phyloP scores from a whole-genome alignment of 2,888 invertebrate species.

The Cephonodes hylas region DNA sequence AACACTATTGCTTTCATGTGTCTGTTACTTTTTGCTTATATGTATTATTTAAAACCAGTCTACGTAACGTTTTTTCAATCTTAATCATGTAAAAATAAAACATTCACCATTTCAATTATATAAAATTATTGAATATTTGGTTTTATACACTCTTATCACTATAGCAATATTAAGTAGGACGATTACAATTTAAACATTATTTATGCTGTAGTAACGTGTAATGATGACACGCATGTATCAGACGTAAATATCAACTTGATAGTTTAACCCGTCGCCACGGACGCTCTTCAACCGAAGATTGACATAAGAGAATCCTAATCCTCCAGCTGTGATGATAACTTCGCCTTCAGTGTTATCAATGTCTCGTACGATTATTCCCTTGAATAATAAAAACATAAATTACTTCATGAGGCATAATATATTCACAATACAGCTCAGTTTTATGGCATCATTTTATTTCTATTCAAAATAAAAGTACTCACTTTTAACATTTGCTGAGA shows the following conservation, averaged over 20 bases:
- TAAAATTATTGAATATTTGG: too few relatives aligned
- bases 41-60: too few relatives aligned
- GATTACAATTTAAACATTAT: not conserved
- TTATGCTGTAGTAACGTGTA: too few relatives aligned
- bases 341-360: slow-evolving; percentile 40
- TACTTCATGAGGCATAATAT: not conserved
- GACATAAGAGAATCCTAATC: slow-evolving; percentile 51
- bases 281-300: slow-evolving; percentile 61
- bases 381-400: slow-evolving; percentile 2
- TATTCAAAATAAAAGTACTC: slow-evolving; percentile 22
- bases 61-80: too few relatives aligned
- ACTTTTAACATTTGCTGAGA: slow-evolving; percentile 51
- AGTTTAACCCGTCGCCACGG: slow-evolving; percentile 53
- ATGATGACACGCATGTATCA: slow-evolving; percentile 26
- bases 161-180: not conserved
- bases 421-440: slow-evolving; percentile 7
- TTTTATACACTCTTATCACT: too few relatives aligned
- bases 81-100: too few relatives aligned
- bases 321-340: slow-evolving; percentile 58
- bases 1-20: too few relatives aligned
- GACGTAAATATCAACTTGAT: slow-evolving; percentile 56
- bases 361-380: slow-evolving; percentile 61
- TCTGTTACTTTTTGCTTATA: too few relatives aligned
- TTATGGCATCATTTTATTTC: slow-evolving; percentile 10
- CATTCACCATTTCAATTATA: too few relatives aligned